Evolutionary conservation across 35 echinoderm and acorn worm genomes (phyloP).

Genomic region (Ophiothrix spiculata): DNA sequence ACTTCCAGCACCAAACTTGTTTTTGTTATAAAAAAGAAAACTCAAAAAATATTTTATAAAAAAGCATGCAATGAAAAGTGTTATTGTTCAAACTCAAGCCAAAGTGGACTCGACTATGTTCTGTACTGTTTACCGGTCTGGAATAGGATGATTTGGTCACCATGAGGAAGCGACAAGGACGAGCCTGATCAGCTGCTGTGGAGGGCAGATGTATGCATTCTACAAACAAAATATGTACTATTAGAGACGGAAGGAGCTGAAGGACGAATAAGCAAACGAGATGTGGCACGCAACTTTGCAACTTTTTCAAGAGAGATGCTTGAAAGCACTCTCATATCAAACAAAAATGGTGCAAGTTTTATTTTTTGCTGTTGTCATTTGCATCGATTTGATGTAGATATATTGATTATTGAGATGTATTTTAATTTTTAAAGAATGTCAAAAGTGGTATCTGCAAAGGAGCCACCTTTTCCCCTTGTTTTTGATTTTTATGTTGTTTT

Average conservation of each 20-base stretch:
- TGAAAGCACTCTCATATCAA: not conserved
- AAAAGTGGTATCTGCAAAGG: not conserved
- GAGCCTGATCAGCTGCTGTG: constrained; percentile 1
- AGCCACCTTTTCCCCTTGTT: not conserved
- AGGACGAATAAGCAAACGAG: not conserved
- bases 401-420: constrained; percentile 1
- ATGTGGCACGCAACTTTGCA: not conserved
- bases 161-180: not conserved
- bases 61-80: not conserved
- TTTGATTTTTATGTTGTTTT: not conserved
- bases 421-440: not conserved
- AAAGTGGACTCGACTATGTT: not conserved
- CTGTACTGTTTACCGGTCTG: not conserved
- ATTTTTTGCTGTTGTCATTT: not conserved
- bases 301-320: not conserved
- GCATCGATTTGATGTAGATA: not conserved
- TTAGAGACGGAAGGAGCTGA: not conserved
- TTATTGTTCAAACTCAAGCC: not conserved
- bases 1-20: not conserved
- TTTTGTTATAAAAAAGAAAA: not conserved
- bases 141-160: too few relatives aligned
- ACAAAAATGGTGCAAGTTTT: not conserved
- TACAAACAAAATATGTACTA: not conserved
- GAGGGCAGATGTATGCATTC: not conserved
- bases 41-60: not conserved